phyloP scores from a whole-genome alignment of 1,140 invertebrate genomes.

The Eulimnadia texana region DNA sequence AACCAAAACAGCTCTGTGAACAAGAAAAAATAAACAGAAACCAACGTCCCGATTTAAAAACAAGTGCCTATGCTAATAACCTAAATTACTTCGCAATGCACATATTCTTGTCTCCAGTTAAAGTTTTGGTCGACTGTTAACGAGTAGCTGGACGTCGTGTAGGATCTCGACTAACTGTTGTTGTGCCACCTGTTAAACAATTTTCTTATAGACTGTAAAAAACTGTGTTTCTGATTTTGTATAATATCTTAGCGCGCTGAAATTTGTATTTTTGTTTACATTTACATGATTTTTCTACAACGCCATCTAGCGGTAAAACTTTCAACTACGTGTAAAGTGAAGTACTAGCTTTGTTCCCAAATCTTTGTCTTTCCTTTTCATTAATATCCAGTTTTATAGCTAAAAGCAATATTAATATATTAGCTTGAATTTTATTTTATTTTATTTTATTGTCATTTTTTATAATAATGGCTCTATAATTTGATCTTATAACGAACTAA shows the following conservation, averaged over 20 bases:
- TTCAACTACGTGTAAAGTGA: background rate
- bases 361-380: too few species aligned
- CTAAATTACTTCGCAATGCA: too few species aligned
- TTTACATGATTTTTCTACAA: background rate
- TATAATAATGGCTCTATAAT: too few species aligned
- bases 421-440: background rate
- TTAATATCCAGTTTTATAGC: too few species aligned
- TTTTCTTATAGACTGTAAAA: constrained; percentile 43
- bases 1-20: too few species aligned
- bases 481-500: too few species aligned
- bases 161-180: constrained; percentile 41
- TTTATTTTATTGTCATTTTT: background rate
- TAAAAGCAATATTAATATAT: too few species aligned
- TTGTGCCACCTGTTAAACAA: constrained; percentile 50
- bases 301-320: background rate
- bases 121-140: constrained; percentile 17
- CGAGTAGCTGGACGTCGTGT: constrained; percentile 17
- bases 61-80: too few species aligned
- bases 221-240: constrained; percentile 65
- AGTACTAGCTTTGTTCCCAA: too few species aligned
- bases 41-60: too few species aligned
- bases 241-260: background rate
- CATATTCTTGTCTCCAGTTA: constrained; percentile 20
- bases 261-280: background rate
- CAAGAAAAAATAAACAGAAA: too few species aligned